Percentiles rank a stretch among this genome's conserved stretches.
Evolutionary conservation across 2,888 invertebrate genomes (phyloP).

Genomic region (Elmis aenea): DNA sequence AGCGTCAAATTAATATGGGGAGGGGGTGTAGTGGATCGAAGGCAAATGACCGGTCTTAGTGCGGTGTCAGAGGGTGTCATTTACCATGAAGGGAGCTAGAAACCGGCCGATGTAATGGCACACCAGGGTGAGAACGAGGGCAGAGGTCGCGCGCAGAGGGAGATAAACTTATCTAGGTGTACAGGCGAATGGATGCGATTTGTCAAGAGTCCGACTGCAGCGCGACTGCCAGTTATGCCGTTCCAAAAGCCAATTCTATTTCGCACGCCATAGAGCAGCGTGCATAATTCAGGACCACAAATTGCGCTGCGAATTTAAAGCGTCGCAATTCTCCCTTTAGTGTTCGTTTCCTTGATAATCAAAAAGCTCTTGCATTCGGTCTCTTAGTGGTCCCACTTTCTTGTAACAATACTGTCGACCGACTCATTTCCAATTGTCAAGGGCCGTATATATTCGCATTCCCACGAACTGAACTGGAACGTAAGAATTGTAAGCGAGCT

Average conservation of each 20-base stretch:
- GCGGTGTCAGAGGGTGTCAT: constrained; percentile 25
- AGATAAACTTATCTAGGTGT: constrained; percentile 37
- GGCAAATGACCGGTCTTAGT: constrained; percentile 27
- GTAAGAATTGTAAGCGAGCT: no score
- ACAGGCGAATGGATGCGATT: constrained; percentile 36
- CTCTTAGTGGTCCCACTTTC: constrained; percentile 7
- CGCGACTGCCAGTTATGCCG: constrained; percentile 22
- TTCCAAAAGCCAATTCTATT: constrained; percentile 31
- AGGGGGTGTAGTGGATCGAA: no score
- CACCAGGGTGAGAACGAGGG: constrained; percentile 15
- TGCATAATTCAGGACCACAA: constrained; percentile 29
- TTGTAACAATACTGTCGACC: constrained; percentile 3
- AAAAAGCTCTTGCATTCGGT: constrained; percentile 20
- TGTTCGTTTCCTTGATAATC: constrained; percentile 22
- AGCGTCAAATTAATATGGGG: no score
- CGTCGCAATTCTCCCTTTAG: constrained; percentile 22
- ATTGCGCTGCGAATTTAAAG: constrained; percentile 30
- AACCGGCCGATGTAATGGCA: constrained; percentile 11
- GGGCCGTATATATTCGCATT: no score
- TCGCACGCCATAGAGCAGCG: constrained; percentile 29
- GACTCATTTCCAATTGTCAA: constrained; percentile 6
- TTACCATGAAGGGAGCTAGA: constrained; percentile 18
- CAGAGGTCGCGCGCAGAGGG: constrained; percentile 19
- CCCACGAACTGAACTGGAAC: no score
- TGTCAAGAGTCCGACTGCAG: constrained; percentile 35